phyloP scores from a whole-genome alignment of 2,113 vertebrate species.

The Bos javanicus region DNA sequence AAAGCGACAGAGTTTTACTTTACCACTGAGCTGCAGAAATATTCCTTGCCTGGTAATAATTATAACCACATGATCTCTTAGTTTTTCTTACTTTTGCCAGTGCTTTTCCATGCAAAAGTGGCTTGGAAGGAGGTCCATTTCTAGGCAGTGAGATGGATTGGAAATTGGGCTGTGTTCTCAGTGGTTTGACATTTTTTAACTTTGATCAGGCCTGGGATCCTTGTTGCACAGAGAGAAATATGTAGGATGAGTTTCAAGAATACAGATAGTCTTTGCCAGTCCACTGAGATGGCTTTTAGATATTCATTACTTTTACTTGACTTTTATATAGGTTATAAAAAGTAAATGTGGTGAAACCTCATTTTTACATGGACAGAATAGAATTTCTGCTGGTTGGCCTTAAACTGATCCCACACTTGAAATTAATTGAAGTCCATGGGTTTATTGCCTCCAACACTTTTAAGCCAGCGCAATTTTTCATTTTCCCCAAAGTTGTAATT shows the following conservation, averaged over 20 bases:
- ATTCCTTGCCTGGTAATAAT: conserved; percentile 93
- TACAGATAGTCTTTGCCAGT: conserved; percentile 81
- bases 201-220: conserved; percentile 80
- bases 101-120: conserved; percentile 87
- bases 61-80: conserved; percentile 93
- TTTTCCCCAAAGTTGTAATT: conserved; percentile 82
- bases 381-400: conserved; percentile 84
- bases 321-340: conserved; percentile 88
- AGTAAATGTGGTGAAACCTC: conserved; percentile 86
- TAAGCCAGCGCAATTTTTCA: conserved; percentile 82
- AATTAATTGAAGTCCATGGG: conserved; percentile 84
- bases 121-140: conserved; percentile 84
- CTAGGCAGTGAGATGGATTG: conserved; percentile 81
- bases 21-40: conserved; percentile 90
- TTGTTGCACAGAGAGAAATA: conserved; percentile 78
- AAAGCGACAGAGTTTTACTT: conserved; percentile 92
- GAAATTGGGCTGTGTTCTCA: conserved; percentile 82
- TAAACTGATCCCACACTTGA: conserved; percentile 82
- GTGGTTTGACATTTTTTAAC: conserved; percentile 80
- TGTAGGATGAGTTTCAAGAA: conserved; percentile 81
- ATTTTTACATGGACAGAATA: conserved; percentile 84
- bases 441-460: conserved; percentile 84
- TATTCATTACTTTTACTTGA: conserved; percentile 87
- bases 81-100: conserved; percentile 85
- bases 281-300: conserved; percentile 83